Base-by-base conservation (phyloP, 2,888 invertebrate species). In the Aphidius colemani region DNA sequence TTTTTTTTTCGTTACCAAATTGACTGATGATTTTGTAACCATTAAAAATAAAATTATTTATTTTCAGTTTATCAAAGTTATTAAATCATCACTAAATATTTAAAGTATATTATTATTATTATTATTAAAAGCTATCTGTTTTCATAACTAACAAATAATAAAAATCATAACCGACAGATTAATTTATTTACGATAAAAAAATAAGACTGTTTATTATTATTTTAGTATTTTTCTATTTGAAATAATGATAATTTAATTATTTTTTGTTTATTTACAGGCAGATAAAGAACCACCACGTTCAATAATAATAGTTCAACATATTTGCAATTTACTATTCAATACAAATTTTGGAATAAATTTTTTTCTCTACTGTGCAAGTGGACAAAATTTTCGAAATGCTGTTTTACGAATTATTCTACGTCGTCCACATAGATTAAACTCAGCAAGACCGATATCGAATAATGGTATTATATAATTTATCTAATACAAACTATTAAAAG, bases 281-380 rank as follows among this genome's bases (percentile, higher is more conserved):
- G 65, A 85, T 81, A 80, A 82, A 40, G 79, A 46, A 65, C 74
- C 83, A 57, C 78, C 81, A 40, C 85, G 85, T 49, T 82, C 83
- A 1, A 85, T 86, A 77, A 81, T 86, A 39, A 84, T 86, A 0
- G 74, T 88, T 44, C 92, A 92, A 75, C 89, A 90, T 71, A 83
- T 89, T 67, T 87, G 88, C 63, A 85, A 89, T 68, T 83, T 89
- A 69, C 85, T 93, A 53, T 94, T 92, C 83, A 86, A 92, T 76
- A 90, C 90, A 6, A 94, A 93, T 83, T 94, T 92, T 76, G 92
- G 92, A 49, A 91, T 94, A 62, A 93, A 93, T 83, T 93, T 94
- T 78, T 85, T 89, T 3, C 85, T 94, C 51, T 94, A 94, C 83
- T 94, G 93, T 82, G 86, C 90, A 56, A 89, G 89, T 72, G 93